These are phyloP conservation scores for Lysandra bellargus DNA, from an alignment of 2,888 invertebrate genomes.

Conservation along the genomic window DNA sequence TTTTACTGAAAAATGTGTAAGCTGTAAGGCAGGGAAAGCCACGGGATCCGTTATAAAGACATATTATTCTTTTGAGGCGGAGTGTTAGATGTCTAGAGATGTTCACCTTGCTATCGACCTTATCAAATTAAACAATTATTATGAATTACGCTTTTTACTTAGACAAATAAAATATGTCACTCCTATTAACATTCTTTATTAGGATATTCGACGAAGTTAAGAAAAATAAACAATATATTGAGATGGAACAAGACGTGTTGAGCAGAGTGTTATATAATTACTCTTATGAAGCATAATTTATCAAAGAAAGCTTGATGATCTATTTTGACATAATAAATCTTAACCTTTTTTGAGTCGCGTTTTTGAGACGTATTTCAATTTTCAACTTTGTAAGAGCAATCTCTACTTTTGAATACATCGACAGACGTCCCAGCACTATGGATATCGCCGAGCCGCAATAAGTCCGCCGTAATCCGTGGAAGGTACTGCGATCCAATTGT, in stretches of 20 bases:
- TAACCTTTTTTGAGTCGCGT: too few species aligned
- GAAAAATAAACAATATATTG: too few species aligned
- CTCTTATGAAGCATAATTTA: too few species aligned
- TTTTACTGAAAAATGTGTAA: slow-evolving; percentile 77
- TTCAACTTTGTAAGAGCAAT: too few species aligned
- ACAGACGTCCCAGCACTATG: slow-evolving; percentile 35
- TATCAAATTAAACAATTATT: not conserved
- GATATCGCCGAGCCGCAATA: slow-evolving; percentile 68
- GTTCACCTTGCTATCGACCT: not conserved
- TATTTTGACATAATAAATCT: too few species aligned
- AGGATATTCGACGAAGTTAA: too few species aligned
- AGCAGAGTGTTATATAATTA: too few species aligned
- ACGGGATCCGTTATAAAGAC: slow-evolving; percentile 76
- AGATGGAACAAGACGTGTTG: too few species aligned
- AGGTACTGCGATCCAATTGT: slow-evolving; percentile 74
- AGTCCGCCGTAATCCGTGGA: slow-evolving; percentile 70
- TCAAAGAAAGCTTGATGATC: too few species aligned
- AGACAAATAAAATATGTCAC: too few species aligned
- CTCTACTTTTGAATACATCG: not conserved
- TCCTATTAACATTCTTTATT: too few species aligned
- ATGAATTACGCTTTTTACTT: not conserved
- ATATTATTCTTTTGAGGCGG: slow-evolving; percentile 78
- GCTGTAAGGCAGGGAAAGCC: slow-evolving; percentile 74
- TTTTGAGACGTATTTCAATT: too few species aligned
- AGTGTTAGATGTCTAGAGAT: slow-evolving; percentile 43